These are phyloP conservation scores for Alouatta palliata DNA, from an alignment of 2,113 vertebrate species.

Conservation along the genomic window DNA sequence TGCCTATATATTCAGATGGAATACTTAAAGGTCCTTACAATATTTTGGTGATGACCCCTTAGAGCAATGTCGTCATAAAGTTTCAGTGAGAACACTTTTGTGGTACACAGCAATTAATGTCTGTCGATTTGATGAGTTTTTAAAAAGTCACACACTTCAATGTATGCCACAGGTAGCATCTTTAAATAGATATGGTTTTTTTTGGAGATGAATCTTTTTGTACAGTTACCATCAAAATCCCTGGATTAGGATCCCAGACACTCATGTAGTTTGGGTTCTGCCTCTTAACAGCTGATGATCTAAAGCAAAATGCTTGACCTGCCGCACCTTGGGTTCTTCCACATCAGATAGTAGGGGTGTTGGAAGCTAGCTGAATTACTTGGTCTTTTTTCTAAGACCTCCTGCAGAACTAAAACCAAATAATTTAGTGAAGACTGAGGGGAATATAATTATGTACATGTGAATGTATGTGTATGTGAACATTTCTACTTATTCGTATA, in stretches of 20 bases:
- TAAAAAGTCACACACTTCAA: neutral
- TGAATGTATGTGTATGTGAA: neutral
- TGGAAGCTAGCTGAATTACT: neutral
- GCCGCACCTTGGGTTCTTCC: neutral
- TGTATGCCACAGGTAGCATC: neutral
- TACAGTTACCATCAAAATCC: neutral
- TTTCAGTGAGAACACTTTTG: neutral
- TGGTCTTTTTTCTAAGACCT: neutral
- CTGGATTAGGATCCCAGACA: neutral
- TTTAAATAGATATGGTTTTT: neutral
- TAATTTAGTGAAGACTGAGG: neutral
- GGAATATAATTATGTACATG: neutral
- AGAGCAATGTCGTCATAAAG: neutral
- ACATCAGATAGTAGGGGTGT: rapidly evolving
- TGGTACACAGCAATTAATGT: neutral
- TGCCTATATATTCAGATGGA: neutral
- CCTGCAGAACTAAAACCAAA: neutral
- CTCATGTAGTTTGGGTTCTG: rapidly evolving
- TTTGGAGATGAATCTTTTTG: neutral
- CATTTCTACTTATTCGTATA: neutral
- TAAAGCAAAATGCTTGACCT: neutral
- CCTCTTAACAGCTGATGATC: neutral
- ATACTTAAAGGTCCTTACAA: neutral
- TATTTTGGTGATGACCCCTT: neutral
- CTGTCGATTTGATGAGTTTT: neutral